Evolutionary conservation across 2,113 vertebrate species (phyloP).

Genomic region (Chiloscyllium plagiosum): DNA sequence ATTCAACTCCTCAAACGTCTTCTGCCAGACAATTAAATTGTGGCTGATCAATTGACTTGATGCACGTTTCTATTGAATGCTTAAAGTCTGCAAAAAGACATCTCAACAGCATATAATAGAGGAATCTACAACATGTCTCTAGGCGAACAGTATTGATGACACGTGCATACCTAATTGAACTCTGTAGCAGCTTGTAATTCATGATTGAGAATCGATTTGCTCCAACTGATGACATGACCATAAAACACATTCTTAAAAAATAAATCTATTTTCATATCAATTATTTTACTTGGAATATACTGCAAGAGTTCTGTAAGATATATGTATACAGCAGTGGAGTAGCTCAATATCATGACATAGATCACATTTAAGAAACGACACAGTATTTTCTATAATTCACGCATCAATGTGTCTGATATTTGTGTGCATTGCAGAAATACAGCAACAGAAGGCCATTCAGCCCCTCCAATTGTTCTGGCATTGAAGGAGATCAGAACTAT

Average conservation of each 20-base stretch:
- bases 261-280: slow-evolving; percentile 1
- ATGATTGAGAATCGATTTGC: not conserved
- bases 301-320: not conserved
- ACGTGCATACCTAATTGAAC: not conserved
- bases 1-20: not conserved
- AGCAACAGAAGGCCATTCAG: not conserved
- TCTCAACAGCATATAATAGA: not conserved
- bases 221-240: not conserved
- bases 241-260: slow-evolving; percentile 11
- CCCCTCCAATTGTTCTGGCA: not conserved
- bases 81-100: not conserved
- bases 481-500: not conserved
- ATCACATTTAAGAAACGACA: not conserved
- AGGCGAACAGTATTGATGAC: not conserved
- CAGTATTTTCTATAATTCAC: not conserved
- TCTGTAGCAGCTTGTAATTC: not conserved
- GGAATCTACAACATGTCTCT: not conserved
- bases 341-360: not conserved
- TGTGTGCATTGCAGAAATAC: not conserved
- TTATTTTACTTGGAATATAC: not conserved
- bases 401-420: not conserved
- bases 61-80: not conserved
- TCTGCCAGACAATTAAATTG: not conserved
- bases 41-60: not conserved
- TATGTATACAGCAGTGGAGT: not conserved